Conservation (phyloP, 2,888 invertebrate genomes). For the Ichneumon xanthorius region DNA sequence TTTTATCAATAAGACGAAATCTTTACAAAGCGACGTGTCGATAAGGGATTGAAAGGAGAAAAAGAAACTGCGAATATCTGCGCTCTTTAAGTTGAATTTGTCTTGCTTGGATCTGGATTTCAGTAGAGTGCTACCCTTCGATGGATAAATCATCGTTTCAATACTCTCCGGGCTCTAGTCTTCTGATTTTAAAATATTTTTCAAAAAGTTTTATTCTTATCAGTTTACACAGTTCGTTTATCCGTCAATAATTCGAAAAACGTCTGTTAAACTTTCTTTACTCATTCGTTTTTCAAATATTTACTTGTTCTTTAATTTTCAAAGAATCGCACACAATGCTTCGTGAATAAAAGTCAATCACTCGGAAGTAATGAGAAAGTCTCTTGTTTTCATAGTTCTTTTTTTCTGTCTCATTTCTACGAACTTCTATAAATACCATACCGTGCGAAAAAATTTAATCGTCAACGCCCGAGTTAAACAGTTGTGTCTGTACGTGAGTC, state of each 20-base stretch:
- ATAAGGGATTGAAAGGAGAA: conserved; percentile 28
- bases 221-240: neutral
- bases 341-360: too few species aligned
- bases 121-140: neutral
- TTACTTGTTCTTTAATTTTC: neutral
- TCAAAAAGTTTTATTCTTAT: neutral
- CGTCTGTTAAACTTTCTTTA: neutral
- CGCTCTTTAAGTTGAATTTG: neutral
- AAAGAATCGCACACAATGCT: too few species aligned
- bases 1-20: conserved; percentile 77
- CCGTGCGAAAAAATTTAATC: conserved; percentile 14
- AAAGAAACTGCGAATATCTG: neutral
- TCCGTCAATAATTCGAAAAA: neutral
- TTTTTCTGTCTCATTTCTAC: too few species aligned
- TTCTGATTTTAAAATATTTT: neutral
- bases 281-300: neutral
- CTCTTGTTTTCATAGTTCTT: neutral
- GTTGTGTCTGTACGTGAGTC: conserved; percentile 32
- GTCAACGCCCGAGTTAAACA: neutral
- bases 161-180: neutral
- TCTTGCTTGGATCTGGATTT: neutral
- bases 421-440: neutral
- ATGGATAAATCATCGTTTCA: neutral
- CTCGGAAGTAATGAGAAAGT: neutral
- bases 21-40: conserved; percentile 70